These are phyloP conservation scores for Tachyglossus aculeatus DNA, from an alignment of 2,797 vertebrate species.

Conservation along the genomic window DNA sequence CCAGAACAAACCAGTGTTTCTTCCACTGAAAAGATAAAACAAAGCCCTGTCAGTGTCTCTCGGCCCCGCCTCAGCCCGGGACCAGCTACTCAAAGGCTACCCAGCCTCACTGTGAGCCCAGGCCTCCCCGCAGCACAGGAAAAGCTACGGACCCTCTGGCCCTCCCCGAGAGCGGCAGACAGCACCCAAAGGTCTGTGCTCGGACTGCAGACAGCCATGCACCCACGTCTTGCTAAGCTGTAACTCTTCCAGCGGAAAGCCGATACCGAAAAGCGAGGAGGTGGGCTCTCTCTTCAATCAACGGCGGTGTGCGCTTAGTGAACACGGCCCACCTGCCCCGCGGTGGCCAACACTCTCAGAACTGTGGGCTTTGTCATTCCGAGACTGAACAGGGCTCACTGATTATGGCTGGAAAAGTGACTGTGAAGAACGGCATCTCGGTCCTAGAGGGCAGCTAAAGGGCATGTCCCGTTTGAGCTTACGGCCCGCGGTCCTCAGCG, in stretches of 20 bases:
- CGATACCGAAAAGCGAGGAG: background rate
- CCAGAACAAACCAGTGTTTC: slow-evolving; percentile 99
- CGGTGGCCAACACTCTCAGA: background rate
- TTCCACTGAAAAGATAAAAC: slow-evolving; percentile 86
- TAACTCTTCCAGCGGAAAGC: slow-evolving; percentile 9
- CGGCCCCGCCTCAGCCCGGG: background rate
- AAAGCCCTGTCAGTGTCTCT: background rate
- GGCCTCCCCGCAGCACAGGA: background rate
- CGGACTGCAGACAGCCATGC: slow-evolving; percentile 2
- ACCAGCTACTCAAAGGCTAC: background rate
- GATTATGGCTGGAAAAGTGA: background rate
- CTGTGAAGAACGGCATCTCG: background rate
- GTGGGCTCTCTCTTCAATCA: background rate
- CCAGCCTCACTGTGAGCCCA: background rate
- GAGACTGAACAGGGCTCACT: background rate
- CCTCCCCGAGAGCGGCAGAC: background rate
- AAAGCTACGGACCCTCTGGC: background rate
- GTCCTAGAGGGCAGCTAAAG: background rate
- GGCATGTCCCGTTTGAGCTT: background rate
- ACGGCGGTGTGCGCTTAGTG: background rate
- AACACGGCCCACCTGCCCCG: background rate
- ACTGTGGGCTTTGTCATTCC: too few species aligned
- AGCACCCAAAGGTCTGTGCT: background rate
- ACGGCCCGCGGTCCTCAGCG: slow-evolving; percentile 5
- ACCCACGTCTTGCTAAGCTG: background rate